These are phyloP conservation scores for Athalia cordata DNA, from an alignment of 2,888 invertebrate species.

Conservation along the genomic window DNA sequence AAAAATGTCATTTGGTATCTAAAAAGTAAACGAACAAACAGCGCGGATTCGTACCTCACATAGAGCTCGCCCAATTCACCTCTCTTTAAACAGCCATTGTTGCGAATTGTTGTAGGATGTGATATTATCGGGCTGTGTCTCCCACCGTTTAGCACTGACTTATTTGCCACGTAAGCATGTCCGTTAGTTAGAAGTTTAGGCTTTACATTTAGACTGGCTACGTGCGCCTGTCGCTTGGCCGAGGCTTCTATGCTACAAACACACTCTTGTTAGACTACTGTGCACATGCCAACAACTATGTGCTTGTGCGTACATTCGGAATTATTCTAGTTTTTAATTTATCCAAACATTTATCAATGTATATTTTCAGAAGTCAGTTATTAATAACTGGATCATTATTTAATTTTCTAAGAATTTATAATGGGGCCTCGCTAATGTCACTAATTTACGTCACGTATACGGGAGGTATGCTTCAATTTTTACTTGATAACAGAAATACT, in stretches of 20 bases:
- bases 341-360: constrained; percentile 5
- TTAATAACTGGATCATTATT: neutral
- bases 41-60: constrained; percentile 72
- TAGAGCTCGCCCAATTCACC: constrained; percentile 73
- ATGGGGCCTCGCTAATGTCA: neutral
- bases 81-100: constrained; percentile 72
- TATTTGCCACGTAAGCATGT: constrained; percentile 69
- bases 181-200: constrained; percentile 70
- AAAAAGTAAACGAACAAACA: constrained; percentile 61
- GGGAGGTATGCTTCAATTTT: neutral
- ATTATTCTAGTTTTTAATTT: neutral
- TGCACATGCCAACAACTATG: constrained; percentile 42
- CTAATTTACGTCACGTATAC: neutral
- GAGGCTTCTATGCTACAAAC: constrained; percentile 71
- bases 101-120: constrained; percentile 66
- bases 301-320: constrained; percentile 37
- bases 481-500: neutral
- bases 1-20: constrained; percentile 17
- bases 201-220: constrained; percentile 69
- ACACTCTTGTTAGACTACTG: constrained; percentile 64
- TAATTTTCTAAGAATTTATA: neutral
- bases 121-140: constrained; percentile 66
- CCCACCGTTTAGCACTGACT: constrained; percentile 65
- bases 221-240: constrained; percentile 67
- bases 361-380: neutral